Conservation (phyloP, 2,888 invertebrate species). For the Sympetrum striolatum region DNA sequence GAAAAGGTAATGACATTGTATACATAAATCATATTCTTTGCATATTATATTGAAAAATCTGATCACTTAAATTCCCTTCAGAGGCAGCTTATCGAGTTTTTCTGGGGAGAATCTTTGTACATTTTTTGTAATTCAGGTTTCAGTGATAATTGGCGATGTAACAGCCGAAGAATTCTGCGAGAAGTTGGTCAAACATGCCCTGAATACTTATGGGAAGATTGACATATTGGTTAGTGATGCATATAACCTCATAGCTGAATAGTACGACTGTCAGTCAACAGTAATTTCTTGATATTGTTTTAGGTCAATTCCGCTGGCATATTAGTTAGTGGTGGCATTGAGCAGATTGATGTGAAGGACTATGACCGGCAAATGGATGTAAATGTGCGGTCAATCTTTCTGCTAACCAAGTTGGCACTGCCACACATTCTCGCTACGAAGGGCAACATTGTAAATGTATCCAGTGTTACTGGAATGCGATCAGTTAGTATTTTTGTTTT, state of each 20-base stretch:
- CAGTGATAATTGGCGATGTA: constrained; percentile 47
- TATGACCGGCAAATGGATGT: constrained; percentile 64
- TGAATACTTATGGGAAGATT: constrained; percentile 54
- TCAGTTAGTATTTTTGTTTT: constrained; percentile 56
- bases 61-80: background rate
- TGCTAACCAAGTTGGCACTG: constrained; percentile 61
- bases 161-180: constrained; percentile 54
- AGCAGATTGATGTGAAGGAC: constrained; percentile 61
- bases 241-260: background rate
- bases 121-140: constrained; percentile 40
- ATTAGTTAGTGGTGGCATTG: constrained; percentile 60
- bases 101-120: too few relatives aligned
- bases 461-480: constrained; percentile 65
- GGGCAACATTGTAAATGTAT: constrained; percentile 65
- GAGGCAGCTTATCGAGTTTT: background rate
- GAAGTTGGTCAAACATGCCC: constrained; percentile 54
- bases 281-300: background rate
- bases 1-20: background rate
- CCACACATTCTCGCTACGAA: constrained; percentile 59
- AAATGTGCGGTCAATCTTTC: constrained; percentile 60
- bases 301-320: constrained; percentile 54
- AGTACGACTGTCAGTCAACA: background rate
- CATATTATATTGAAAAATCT: background rate
- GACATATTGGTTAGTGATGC: constrained; percentile 56
- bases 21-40: background rate